phyloP scores from a whole-genome alignment of 2,797 vertebrate species.

The Anguilla megastoma region DNA sequence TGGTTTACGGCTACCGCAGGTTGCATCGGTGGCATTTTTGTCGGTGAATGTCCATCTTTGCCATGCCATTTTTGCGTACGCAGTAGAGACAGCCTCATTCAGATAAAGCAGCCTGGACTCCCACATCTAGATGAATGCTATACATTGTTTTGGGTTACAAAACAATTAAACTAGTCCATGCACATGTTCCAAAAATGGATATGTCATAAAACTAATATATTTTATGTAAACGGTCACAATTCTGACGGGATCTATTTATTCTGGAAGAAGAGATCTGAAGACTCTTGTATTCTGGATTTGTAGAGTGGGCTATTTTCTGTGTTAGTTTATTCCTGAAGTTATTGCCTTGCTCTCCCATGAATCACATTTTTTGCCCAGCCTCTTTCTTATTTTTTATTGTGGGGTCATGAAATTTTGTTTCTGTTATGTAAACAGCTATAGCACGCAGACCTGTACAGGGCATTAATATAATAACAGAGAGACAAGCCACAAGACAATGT shows the following conservation, averaged over 20 bases:
- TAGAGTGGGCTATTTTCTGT: slow-evolving; percentile 25
- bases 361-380: no score
- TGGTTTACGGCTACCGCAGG: slow-evolving; percentile 20
- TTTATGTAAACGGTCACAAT: background rate
- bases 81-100: background rate
- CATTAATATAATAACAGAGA: no score
- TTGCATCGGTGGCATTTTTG: slow-evolving; percentile 8
- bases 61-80: background rate
- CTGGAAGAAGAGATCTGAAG: slow-evolving; percentile 1
- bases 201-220: background rate
- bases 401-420: no score
- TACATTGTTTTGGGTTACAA: background rate
- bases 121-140: background rate
- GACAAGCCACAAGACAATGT: no score
- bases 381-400: no score
- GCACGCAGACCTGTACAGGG: no score
- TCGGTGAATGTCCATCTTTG: background rate
- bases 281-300: slow-evolving; percentile 19
- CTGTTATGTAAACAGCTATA: no score
- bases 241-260: slow-evolving; percentile 27
- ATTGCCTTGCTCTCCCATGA: no score
- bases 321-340: background rate
- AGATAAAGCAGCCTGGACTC: background rate
- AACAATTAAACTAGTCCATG: slow-evolving; percentile 21
- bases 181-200: background rate